Base-by-base conservation (phyloP, 35 echinoderm and acorn worm genomes). In the Ophioderma brevispina region DNA sequence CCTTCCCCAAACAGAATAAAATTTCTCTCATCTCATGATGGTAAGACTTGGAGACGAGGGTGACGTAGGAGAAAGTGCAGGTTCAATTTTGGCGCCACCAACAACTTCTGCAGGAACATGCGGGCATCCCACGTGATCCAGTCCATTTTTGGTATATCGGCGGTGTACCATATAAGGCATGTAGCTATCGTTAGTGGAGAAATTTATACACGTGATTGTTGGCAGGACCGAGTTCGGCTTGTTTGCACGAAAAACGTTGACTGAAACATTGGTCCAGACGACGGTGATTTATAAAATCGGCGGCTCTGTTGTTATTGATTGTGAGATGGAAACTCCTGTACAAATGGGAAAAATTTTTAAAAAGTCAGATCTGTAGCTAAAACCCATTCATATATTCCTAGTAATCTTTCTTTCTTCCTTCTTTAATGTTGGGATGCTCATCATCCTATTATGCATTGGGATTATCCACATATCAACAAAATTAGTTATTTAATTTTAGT, bases 201-300 rank as follows among this genome's bases (percentile, higher is more conserved):
- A 91, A 86, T 39, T 91, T 82, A 39, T 52, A 91, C 32, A 91
- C 82, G 31, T 36, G 30, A 76, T 75, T 77, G 31, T 25, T 85
- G 21, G 90, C 82, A 1, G 90, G 90, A 35, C 85, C 77, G 14
- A 64, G 86, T 32, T 91, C 82, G 32, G 90, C 90, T 23, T 91
- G 90, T n/a, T 37, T 91, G 90, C 15, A 83, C 79, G 76, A n/a
- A 91, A 91, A 5, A 64, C 59, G 30, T n/a, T 91, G 82, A 37
- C 90, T 91, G 82, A 78, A 91, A 40, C 90, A 85, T 64, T 91
- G 90, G 0, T 81, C 81, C 90, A 91, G 31, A 91, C 82, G 0
- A 91, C 90, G n/a, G n/a, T n/a, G n/a, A n/a, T 35, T 86, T 80
- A 19, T 76, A 28, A 19, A 86, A 82, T 25, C 38, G 33, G 23